phyloP scores from a whole-genome alignment of 1,140 invertebrate species.

The Ceratina calcarata region DNA sequence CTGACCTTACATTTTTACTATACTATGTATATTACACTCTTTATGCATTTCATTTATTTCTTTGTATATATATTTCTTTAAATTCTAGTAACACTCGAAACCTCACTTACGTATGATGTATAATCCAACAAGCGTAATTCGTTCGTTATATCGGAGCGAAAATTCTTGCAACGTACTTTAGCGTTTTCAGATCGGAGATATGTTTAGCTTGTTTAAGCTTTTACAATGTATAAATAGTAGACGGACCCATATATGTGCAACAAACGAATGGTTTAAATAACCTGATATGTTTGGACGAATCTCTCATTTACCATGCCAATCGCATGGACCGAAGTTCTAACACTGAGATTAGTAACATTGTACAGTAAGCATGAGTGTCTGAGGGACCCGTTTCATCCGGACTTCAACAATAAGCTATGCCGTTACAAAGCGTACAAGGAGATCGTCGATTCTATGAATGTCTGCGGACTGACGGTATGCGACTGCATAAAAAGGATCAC shows the following conservation, averaged over 20 bases:
- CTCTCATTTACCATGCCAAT: constrained; percentile 59
- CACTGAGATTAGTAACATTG: constrained; percentile 65
- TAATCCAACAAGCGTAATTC: constrained; percentile 9
- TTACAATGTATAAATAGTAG: constrained; percentile 14
- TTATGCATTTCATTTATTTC: constrained; percentile 44
- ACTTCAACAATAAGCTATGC: constrained; percentile 57
- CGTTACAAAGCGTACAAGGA: constrained; percentile 61
- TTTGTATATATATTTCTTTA: constrained; percentile 32
- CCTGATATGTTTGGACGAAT: constrained; percentile 28
- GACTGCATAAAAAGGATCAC: constrained; percentile 66
- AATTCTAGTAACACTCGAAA: constrained; percentile 35
- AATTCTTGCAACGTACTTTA: constrained; percentile 7
- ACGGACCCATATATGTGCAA: background rate
- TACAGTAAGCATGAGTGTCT: constrained; percentile 71
- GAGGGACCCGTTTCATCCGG: constrained; percentile 65
- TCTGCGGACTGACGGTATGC: constrained; percentile 58
- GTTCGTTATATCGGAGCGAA: constrained; percentile 5
- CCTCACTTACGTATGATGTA: constrained; percentile 29
- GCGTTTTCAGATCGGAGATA: background rate
- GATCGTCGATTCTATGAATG: constrained; percentile 62
- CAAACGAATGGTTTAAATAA: constrained; percentile 49
- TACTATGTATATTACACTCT: background rate
- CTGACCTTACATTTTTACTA: background rate
- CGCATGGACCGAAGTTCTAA: constrained; percentile 65
- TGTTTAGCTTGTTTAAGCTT: constrained; percentile 2